Conservation (phyloP, 1,140 invertebrate species). For the Orussus abietinus region DNA sequence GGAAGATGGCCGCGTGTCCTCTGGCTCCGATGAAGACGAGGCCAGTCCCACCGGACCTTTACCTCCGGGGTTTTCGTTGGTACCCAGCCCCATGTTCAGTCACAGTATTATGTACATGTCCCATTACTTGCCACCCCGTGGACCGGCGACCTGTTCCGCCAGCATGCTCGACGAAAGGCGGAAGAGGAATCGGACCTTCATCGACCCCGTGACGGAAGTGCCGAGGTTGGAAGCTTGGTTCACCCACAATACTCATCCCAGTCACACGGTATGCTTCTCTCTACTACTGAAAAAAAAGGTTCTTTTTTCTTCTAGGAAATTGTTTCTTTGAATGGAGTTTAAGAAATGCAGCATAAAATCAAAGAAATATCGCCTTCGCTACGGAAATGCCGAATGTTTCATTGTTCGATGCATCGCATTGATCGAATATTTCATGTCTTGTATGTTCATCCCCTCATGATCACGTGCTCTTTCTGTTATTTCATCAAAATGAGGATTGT, state of each 20-base stretch:
- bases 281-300: neutral
- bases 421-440: too few species aligned
- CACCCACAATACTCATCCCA: conserved; percentile 94
- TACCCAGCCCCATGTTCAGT: conserved; percentile 78
- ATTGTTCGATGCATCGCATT: too few species aligned
- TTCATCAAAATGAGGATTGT: too few species aligned
- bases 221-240: conserved; percentile 96
- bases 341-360: too few species aligned
- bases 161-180: conserved; percentile 74
- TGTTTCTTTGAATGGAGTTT: too few species aligned
- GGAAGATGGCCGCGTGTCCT: conserved; percentile 49
- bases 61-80: conserved; percentile 67
- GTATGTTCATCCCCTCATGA: too few species aligned
- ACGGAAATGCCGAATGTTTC: too few species aligned
- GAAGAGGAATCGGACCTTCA: conserved; percentile 96
- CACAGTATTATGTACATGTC: conserved; percentile 90
- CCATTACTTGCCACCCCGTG: conserved; percentile 62
- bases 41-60: conserved; percentile 52
- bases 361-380: too few species aligned
- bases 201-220: conserved; percentile 96
- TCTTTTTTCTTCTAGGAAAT: conserved; percentile 8
- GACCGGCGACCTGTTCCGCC: conserved; percentile 56
- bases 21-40: conserved; percentile 50
- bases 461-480: too few species aligned
- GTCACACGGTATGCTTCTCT: conserved; percentile 62